These are phyloP conservation scores for Lasiommata megera DNA, from an alignment of 2,888 invertebrate genomes.

Conservation along the genomic window DNA sequence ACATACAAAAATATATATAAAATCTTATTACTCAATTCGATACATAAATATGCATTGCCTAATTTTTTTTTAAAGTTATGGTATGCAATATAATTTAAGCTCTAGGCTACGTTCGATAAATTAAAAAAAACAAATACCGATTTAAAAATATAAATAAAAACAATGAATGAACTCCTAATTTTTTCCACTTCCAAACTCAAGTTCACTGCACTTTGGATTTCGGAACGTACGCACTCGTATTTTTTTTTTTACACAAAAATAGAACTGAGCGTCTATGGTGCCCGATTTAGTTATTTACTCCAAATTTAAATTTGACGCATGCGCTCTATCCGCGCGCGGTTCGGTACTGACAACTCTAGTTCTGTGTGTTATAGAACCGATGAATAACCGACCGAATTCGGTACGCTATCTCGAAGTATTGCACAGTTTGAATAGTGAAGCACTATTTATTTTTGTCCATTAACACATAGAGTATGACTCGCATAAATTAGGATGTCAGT, in stretches of 20 bases:
- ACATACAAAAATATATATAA: no score
- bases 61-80: no score
- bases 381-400: conserved; percentile 42
- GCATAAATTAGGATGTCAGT: conserved; percentile 28
- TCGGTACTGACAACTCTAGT: conserved; percentile 48
- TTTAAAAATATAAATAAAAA: conserved; percentile 11
- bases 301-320: conserved; percentile 42
- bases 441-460: conserved; percentile 30
- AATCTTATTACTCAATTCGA: no score
- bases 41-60: no score
- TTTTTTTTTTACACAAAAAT: conserved; percentile 51
- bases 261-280: conserved; percentile 34
- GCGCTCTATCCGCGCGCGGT: conserved; percentile 57
- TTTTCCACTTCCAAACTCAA: conserved; percentile 32
- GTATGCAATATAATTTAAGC: no score
- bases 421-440: neutral
- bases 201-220: conserved; percentile 74
- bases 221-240: conserved; percentile 42
- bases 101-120: neutral
- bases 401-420: conserved; percentile 23
- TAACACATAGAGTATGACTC: conserved; percentile 31
- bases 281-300: conserved; percentile 34
- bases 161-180: conserved; percentile 29
- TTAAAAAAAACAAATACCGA: neutral
- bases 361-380: conserved; percentile 9